phyloP scores from a whole-genome alignment of 2,113 vertebrate genomes.

The Macaca mulatta region DNA sequence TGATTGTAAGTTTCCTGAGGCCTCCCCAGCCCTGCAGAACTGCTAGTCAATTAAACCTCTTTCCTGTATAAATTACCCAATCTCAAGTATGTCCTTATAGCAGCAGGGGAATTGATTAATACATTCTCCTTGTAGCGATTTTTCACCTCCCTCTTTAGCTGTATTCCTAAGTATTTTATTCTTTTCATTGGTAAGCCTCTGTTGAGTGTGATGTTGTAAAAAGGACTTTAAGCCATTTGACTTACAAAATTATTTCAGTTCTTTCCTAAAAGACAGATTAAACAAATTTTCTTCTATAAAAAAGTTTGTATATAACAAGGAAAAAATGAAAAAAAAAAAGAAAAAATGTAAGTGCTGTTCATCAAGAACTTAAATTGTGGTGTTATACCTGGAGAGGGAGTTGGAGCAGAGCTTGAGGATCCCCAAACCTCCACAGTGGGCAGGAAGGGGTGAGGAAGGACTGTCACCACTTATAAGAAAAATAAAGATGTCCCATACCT shows the following conservation, averaged over 20 bases:
- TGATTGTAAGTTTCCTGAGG: no score
- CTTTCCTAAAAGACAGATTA: background rate
- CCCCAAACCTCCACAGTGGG: background rate
- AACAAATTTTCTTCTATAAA: background rate
- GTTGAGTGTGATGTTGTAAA: background rate
- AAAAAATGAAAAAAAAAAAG: background rate
- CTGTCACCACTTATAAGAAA: background rate
- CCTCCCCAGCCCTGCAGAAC: no score
- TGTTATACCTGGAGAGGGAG: background rate
- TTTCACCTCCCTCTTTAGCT: no score
- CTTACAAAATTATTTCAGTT: background rate
- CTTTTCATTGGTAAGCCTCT: background rate
- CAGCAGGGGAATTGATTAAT: no score
- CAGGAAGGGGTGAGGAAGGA: background rate
- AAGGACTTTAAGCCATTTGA: background rate
- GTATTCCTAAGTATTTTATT: no score
- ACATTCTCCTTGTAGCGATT: no score
- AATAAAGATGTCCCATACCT: background rate
- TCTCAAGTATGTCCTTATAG: no score
- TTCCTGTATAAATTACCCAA: no score
- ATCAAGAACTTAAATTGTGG: background rate
- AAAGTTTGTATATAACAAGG: background rate
- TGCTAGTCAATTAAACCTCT: no score
- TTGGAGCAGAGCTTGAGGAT: background rate
- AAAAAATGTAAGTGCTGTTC: background rate